Evolutionary conservation across 37 sponge, comb jelly and placozoan genomes (phyloP).

Genomic region (Aphrocallistes beatrix): DNA sequence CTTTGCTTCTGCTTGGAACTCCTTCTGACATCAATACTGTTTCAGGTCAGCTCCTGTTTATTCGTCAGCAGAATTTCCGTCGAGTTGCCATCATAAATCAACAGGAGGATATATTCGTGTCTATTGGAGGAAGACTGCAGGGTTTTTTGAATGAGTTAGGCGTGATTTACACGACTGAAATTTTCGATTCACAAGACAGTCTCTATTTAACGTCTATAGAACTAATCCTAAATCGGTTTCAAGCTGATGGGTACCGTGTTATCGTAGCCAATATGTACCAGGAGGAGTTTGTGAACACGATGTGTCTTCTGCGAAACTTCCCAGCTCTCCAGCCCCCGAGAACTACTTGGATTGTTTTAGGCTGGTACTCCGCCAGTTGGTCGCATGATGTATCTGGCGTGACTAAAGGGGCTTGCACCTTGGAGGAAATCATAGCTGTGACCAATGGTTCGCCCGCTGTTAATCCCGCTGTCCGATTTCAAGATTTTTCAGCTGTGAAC

Average conservation of each 20-base stretch:
- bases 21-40: conserved; percentile 3
- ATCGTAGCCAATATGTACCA: not conserved
- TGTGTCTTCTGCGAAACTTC: not conserved
- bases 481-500: not conserved
- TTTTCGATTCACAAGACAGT: not conserved
- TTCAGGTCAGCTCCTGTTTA: not conserved
- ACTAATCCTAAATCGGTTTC: not conserved
- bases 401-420: not conserved
- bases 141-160: not conserved
- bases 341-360: not conserved
- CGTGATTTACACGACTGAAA: not conserved
- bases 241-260: not conserved
- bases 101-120: not conserved
- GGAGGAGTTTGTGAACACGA: not conserved
- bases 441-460: not conserved
- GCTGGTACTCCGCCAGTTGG: conserved; percentile 9
- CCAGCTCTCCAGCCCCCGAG: not conserved
- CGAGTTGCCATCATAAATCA: not conserved
- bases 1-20: not conserved
- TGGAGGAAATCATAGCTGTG: not conserved
- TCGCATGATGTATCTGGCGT: not conserved
- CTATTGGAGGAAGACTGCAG: not conserved
- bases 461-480: not conserved
- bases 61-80: not conserved
- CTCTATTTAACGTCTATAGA: not conserved